Evolutionary conservation across 2,113 vertebrate genomes (phyloP), one percentile per base, ranked within the genome.

Genomic region (Artemisiospiza belli): DNA sequence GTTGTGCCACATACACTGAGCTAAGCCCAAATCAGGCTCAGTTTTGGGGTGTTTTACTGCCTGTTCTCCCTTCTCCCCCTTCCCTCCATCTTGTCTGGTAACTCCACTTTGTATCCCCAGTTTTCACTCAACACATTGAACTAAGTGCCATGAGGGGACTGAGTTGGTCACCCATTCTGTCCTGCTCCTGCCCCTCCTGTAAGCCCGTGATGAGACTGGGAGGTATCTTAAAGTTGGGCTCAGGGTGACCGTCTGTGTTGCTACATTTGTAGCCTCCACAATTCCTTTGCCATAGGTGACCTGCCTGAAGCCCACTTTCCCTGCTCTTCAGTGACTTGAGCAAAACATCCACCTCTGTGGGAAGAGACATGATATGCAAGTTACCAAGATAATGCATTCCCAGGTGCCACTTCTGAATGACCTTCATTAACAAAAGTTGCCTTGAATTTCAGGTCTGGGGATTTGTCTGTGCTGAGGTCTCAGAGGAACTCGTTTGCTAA

Each of bases 401-500:
- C 49, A 66, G 55, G 35, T 61, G 75, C 47, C 52, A 75, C 52
- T 47, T 11, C 22, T 77, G 27, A 75, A 63, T 49, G 57, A 61
- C 64, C 64, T 96, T 93, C 28, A 17, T 81, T 88, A 83, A 67
- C n/a, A 67, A 54, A 86, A 86, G 28, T 43, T 83, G 35, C 55
- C 67, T 90, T 90, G 35, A 83, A 61, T 94, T 93, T 95, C 78
- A 78, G 31, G 41, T 88, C 85, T 68, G 58, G 82, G 30, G 25
- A 58, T 92, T 79, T 83, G 46, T 47, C 72, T 77, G 59, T 79
- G 68, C 37, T 44, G 43, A 83, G n/a, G 64, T 68, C 70, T 89
- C 61, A 19, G 64, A 74, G 61, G 41, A 84, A 28, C 23, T 94
- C 4, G 19, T 90, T 92, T 94, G 55, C 87, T 97, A 81, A 95